A percentile compares a stretch with the other conserved stretches of the same genome.
These are phyloP conservation scores for Chrysaora quinquecirrha DNA, from an alignment of 30 jellyfish, hydroid and myxozoan genomes.

Conservation along the genomic window DNA sequence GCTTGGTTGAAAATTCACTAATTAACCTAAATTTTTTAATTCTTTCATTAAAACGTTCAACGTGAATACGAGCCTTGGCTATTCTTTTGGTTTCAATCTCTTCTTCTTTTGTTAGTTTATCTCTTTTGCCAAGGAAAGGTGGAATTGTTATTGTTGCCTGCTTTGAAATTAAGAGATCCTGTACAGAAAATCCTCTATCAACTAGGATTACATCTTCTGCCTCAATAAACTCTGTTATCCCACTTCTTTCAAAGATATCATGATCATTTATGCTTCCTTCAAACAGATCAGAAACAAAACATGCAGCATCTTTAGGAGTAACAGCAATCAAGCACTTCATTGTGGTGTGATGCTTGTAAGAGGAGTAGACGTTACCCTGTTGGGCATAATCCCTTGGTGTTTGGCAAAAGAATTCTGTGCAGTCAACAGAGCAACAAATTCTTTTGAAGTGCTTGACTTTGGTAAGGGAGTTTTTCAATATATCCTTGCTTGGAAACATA, in stretches of 20 bases:
- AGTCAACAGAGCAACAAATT: slow-evolving; percentile 54
- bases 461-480: slow-evolving; percentile 26
- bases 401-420: slow-evolving; percentile 66
- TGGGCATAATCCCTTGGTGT: slow-evolving; percentile 65
- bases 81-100: slow-evolving; percentile 12
- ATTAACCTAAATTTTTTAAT: slow-evolving; percentile 56
- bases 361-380: slow-evolving; percentile 76
- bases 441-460: slow-evolving; percentile 33
- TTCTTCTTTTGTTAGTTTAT: slow-evolving; percentile 69
- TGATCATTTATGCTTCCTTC: slow-evolving; percentile 76
- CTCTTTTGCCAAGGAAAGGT: slow-evolving; percentile 77
- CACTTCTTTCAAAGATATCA: slow-evolving; percentile 50
- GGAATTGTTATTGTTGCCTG: slow-evolving; percentile 81
- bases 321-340: slow-evolving; percentile 75
- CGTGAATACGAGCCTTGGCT: slow-evolving; percentile 79
- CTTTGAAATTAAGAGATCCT: slow-evolving; percentile 45
- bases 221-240: slow-evolving; percentile 56
- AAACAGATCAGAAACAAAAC: slow-evolving; percentile 67
- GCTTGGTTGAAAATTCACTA: slow-evolving; percentile 41
- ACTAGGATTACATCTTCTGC: slow-evolving; percentile 65
- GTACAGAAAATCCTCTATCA: slow-evolving; percentile 75
- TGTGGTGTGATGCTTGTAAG: slow-evolving; percentile 36
- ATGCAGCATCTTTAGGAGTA: slow-evolving; percentile 81
- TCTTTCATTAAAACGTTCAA: slow-evolving; percentile 77
- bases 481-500: slow-evolving; percentile 45